Percentiles rank a stretch among this genome's conserved stretches.
Evolutionary conservation across 2,797 vertebrate species (phyloP).

Genomic region (Liparis tanakae): DNA sequence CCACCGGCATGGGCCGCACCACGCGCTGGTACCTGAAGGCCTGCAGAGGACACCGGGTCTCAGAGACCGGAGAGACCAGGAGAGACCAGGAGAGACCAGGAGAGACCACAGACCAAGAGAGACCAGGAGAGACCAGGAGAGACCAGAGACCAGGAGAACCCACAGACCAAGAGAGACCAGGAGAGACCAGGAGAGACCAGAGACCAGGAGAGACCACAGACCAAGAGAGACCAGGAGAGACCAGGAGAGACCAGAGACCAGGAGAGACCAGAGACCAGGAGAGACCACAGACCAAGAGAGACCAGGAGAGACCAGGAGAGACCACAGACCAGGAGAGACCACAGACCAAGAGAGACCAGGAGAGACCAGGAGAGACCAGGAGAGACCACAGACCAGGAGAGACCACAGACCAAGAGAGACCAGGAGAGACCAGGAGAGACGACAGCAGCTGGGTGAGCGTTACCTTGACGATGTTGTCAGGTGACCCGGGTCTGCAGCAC

Average conservation of each 20-base stretch:
- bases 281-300: neutral
- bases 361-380: no score
- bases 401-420: neutral
- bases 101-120: no score
- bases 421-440: neutral
- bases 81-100: no score
- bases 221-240: neutral
- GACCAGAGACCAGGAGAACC: neutral
- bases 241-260: neutral
- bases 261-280: neutral
- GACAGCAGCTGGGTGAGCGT: neutral
- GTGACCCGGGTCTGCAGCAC: constrained; percentile 67
- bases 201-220: no score
- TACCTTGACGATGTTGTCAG: constrained; percentile 73
- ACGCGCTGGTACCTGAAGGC: constrained; percentile 77
- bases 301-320: neutral
- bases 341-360: neutral
- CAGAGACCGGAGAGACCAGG: neutral
- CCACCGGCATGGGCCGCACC: constrained; percentile 80
- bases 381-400: neutral
- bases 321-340: no score
- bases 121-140: neutral
- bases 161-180: neutral
- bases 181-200: neutral
- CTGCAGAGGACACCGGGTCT: constrained; percentile 45